Conservation (phyloP, 2,113 vertebrate species). For the Perccottus glenii region DNA sequence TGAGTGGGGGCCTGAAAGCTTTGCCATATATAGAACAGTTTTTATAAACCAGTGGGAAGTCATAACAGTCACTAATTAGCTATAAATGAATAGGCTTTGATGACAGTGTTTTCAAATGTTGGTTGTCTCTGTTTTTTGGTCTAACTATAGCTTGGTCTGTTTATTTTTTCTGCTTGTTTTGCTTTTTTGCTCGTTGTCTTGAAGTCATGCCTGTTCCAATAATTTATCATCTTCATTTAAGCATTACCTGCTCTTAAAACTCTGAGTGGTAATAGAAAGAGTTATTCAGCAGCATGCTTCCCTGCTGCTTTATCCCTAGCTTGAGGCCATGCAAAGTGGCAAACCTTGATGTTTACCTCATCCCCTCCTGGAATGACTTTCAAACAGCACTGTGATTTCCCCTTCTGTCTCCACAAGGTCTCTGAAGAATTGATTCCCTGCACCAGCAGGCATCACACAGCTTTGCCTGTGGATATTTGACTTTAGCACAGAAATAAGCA, state of each 20-base stretch:
- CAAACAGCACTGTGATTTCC: constrained; percentile 70
- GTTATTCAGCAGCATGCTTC: constrained; percentile 12
- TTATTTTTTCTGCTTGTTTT: not conserved
- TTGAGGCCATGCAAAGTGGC: constrained; percentile 57
- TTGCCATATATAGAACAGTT: constrained; percentile 58
- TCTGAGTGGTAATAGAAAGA: constrained; percentile 31
- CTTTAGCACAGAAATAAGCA: constrained; percentile 72
- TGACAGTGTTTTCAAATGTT: constrained; percentile 32
- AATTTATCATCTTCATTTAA: constrained; percentile 14
- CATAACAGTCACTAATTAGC: constrained; percentile 57
- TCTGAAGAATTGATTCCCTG: constrained; percentile 70
- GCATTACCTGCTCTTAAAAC: constrained; percentile 1
- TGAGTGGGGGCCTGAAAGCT: constrained; percentile 39
- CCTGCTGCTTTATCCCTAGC: constrained; percentile 27
- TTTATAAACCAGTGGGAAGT: constrained; percentile 51
- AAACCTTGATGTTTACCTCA: constrained; percentile 65
- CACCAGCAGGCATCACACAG: constrained; percentile 68
- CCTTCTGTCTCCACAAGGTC: constrained; percentile 73
- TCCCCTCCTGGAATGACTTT: constrained; percentile 65
- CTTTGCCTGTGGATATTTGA: constrained; percentile 66
- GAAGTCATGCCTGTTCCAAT: not conserved
- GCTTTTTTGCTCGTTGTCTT: not conserved
- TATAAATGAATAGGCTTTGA: constrained; percentile 53
- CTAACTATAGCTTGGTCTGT: constrained; percentile 5
- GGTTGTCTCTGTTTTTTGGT: constrained; percentile 4